Percentiles rank a stretch among this genome's conserved stretches.
These are phyloP conservation scores for Nomia melanderi DNA, from an alignment of 1,140 invertebrate species.

Conservation along the genomic window DNA sequence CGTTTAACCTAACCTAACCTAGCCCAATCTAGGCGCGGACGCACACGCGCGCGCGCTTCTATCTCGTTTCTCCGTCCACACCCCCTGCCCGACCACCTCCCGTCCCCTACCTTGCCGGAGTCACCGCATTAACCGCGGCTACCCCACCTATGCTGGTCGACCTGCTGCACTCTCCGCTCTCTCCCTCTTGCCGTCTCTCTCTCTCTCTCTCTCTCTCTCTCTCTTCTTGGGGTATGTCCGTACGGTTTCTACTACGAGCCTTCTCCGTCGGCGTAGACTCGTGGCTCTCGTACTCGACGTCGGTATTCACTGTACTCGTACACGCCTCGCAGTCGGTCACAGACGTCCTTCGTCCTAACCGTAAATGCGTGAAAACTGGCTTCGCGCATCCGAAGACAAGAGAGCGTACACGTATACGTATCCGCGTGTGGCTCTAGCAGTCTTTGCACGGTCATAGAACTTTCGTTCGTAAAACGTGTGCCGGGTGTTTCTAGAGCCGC, in stretches of 20 bases:
- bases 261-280: constrained; percentile 29
- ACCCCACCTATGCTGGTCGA: constrained; percentile 40
- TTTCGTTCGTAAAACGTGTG: constrained; percentile 52
- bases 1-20: constrained; percentile 62
- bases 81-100: no score
- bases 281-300: constrained; percentile 9
- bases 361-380: constrained; percentile 47
- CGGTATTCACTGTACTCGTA: constrained; percentile 26
- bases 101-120: constrained; percentile 1
- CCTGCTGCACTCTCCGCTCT: constrained; percentile 47
- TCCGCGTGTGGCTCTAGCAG: constrained; percentile 4
- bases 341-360: constrained; percentile 48
- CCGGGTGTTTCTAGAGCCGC: constrained; percentile 31
- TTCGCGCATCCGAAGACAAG: background rate
- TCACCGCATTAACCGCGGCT: constrained; percentile 42
- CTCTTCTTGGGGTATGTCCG: background rate
- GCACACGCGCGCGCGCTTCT: constrained; percentile 47
- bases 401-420: constrained; percentile 1
- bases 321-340: constrained; percentile 34
- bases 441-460: constrained; percentile 58
- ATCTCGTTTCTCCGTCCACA: background rate
- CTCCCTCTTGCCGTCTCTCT: constrained; percentile 6
- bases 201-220: background rate
- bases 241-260: constrained; percentile 17
- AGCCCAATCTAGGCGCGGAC: constrained; percentile 54